These are phyloP conservation scores for Ptilonorhynchus violaceus DNA, from an alignment of 2,113 vertebrate genomes.

Conservation along the genomic window DNA sequence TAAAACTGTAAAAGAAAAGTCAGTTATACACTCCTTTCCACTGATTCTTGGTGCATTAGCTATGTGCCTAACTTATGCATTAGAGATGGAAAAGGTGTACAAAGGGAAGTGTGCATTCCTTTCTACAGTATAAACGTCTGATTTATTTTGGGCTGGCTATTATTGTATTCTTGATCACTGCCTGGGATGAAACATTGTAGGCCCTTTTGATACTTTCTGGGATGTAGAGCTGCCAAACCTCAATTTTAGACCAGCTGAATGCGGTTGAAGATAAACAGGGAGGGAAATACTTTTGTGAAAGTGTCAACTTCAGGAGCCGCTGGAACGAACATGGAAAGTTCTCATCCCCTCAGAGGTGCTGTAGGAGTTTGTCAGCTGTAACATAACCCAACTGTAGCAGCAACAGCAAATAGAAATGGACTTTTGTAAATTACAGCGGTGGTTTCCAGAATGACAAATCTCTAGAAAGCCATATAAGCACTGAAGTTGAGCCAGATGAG, in stretches of 20 bases:
- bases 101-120: neutral
- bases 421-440: neutral
- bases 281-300: neutral
- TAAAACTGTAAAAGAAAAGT: neutral
- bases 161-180: neutral
- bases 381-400: neutral
- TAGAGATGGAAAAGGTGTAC: neutral
- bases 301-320: neutral
- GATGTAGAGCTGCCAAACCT: neutral
- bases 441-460: neutral
- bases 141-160: neutral
- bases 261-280: neutral
- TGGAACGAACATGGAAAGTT: neutral
- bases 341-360: neutral
- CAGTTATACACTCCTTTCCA: neutral
- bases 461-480: neutral
- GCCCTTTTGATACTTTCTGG: neutral
- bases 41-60: neutral
- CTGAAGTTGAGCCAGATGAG: neutral
- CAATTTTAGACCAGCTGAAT: neutral
- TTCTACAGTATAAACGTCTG: neutral
- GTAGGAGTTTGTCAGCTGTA: neutral
- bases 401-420: neutral
- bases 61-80: neutral
- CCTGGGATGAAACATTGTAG: neutral